Base-by-base conservation (phyloP, 2,113 vertebrate genomes). In the Athene noctua region DNA sequence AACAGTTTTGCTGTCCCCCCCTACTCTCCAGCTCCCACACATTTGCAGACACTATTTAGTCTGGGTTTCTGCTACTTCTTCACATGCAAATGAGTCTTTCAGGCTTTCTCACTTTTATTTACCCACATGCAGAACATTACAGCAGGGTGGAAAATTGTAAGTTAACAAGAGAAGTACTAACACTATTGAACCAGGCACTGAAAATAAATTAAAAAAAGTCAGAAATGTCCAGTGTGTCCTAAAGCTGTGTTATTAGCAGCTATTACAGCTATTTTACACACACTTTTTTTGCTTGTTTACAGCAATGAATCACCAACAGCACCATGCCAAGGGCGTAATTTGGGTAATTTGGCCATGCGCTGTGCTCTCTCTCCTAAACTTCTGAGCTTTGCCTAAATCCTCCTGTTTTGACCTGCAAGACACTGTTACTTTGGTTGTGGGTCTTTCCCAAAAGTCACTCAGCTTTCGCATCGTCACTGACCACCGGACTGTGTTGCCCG, bases 81-180 rank as follows among this genome's bases (percentile, higher is more conserved):
- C 91, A 86, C 86, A 92, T 80, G 92, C 46, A 96, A 94, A 95
- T 91, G 67, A 94, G 42, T 49, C 79, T 94, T 92, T 74, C 27
- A 78, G 80, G 89, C 81, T 77, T 73, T 92, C 80, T 80, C 65
- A 88, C 73, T 92, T 91, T 42, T 91, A 86, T 96, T 95, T 94
- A 86, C 75, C 79, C 89, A 81, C 52, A 92, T 30, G 74, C 58
- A 91, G 67, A 95, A 72, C 12, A 3, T 62, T 90, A 86, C 29
- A 54, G 62, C 23, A 80, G 54, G 54, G 51, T 87, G 65, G 78
- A 80, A 95, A 92, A 94, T 49, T 51, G 18, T 17, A 86, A 93
- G 62, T 72, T 74, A 44, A 30, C n/a, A 55, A 27, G 71, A 84
- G 47, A 74, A 72, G 38, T 30, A 80, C 8, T 38, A 78, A 80